phyloP scores from a whole-genome alignment of 2,113 vertebrate species.

The Murina feae region DNA sequence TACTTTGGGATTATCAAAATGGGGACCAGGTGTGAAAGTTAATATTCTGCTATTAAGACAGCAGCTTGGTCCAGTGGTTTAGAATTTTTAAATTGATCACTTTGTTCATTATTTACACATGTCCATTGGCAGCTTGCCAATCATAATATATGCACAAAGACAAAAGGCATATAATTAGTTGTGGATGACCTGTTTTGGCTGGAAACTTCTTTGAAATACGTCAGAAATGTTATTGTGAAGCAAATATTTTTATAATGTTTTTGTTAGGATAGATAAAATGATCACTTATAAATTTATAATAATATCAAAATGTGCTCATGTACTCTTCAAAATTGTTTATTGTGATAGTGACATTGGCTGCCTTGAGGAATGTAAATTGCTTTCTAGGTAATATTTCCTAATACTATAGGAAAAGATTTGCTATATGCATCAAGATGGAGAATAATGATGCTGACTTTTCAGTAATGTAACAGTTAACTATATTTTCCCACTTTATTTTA shows the following conservation, averaged over 20 bases:
- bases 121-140: conserved; percentile 58
- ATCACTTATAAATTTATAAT: background rate
- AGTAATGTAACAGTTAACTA: background rate
- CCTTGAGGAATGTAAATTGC: background rate
- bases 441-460: background rate
- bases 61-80: background rate
- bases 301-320: background rate
- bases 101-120: conserved; percentile 67
- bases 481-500: conserved; percentile 41
- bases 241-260: conserved; percentile 37
- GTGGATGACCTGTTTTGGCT: conserved; percentile 49
- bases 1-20: conserved; percentile 28
- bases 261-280: background rate
- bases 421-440: background rate
- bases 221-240: conserved; percentile 21
- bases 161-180: conserved; percentile 65
- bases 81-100: conserved; percentile 52
- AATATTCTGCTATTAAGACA: conserved; percentile 45
- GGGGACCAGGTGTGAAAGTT: conserved; percentile 52
- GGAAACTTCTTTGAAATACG: background rate
- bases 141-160: conserved; percentile 62
- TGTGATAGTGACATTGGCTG: background rate
- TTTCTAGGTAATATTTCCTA: background rate
- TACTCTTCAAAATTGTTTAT: background rate
- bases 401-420: background rate